Percentiles rank a stretch among this genome's conserved stretches.
Conservation (phyloP, 1,140 invertebrate genomes). For the Papilio polyxenes region DNA sequence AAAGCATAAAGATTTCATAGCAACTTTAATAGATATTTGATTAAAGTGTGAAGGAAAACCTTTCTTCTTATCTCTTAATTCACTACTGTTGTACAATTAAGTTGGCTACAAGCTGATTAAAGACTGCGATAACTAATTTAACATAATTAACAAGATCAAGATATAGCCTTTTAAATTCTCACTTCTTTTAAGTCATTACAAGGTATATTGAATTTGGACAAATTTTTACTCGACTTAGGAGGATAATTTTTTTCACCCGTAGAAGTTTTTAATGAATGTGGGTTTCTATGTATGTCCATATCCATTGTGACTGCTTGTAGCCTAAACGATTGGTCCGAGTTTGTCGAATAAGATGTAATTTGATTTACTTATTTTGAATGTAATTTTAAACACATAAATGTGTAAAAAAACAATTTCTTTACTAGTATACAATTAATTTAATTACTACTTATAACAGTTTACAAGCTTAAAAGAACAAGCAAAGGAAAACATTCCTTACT, state of each 20-base stretch:
- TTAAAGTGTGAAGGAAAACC: not conserved
- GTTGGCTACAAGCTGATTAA: conserved; percentile 15
- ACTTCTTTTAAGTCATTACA: not conserved
- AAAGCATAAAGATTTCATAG: no score
- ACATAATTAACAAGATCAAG: not conserved
- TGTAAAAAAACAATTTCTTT: not conserved
- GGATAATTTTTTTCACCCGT: no score
- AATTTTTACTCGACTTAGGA: not conserved
- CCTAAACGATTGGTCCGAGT: no score
- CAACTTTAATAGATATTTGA: no score
- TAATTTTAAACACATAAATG: no score
- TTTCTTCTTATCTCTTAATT: conserved; percentile 16
- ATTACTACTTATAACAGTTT: not conserved
- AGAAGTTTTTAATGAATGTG: no score
- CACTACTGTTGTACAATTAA: not conserved
- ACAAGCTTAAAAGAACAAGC: not conserved
- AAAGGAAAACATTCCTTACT: not conserved
- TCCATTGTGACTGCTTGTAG: no score
- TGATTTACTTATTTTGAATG: no score
- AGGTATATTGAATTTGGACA: not conserved
- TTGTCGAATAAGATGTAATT: no score
- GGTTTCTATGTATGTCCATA: no score
- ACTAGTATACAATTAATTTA: not conserved
- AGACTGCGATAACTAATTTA: conserved; percentile 10
- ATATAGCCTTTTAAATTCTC: not conserved